phyloP scores from a whole-genome alignment of 2,888 invertebrate genomes.

The Watsonalla binaria region DNA sequence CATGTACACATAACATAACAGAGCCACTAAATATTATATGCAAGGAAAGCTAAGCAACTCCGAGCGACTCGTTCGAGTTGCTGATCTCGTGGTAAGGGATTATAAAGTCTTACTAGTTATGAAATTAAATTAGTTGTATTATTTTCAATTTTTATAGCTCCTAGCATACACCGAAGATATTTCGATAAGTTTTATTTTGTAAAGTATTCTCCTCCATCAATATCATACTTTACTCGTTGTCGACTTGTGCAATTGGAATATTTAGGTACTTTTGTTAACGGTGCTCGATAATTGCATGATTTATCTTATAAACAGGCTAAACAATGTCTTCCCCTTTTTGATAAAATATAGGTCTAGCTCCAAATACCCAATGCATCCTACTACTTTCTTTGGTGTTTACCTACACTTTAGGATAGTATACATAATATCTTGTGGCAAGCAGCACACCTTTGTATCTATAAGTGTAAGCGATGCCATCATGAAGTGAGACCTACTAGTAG shows the following conservation, averaged over 20 bases:
- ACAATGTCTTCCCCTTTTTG: slow-evolving; percentile 66
- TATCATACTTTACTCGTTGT: slow-evolving; percentile 53
- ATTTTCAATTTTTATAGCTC: slow-evolving; percentile 79
- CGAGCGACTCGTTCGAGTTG: slow-evolving; percentile 67
- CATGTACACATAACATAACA: slow-evolving; percentile 1
- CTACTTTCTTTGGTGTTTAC: not conserved
- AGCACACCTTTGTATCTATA: not conserved
- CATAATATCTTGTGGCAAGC: not conserved
- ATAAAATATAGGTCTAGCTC: slow-evolving; percentile 43
- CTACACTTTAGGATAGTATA: too few species aligned
- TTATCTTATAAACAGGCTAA: slow-evolving; percentile 30
- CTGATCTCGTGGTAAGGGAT: slow-evolving; percentile 80
- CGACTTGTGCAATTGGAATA: slow-evolving; percentile 45
- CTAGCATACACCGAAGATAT: slow-evolving; percentile 80
- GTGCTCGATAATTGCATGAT: slow-evolving; percentile 42
- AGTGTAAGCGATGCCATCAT: slow-evolving; percentile 50
- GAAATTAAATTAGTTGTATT: slow-evolving; percentile 78
- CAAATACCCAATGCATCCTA: slow-evolving; percentile 15
- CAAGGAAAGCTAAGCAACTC: slow-evolving; percentile 40
- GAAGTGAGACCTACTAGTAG: slow-evolving; percentile 61
- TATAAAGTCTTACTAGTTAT: slow-evolving; percentile 77
- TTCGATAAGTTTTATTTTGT: slow-evolving; percentile 79
- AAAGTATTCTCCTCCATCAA: slow-evolving; percentile 78
- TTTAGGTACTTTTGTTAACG: slow-evolving; percentile 37
- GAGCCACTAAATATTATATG: slow-evolving; percentile 3